phyloP scores from a whole-genome alignment of 2,888 invertebrate genomes.

The Gari tellinella region DNA sequence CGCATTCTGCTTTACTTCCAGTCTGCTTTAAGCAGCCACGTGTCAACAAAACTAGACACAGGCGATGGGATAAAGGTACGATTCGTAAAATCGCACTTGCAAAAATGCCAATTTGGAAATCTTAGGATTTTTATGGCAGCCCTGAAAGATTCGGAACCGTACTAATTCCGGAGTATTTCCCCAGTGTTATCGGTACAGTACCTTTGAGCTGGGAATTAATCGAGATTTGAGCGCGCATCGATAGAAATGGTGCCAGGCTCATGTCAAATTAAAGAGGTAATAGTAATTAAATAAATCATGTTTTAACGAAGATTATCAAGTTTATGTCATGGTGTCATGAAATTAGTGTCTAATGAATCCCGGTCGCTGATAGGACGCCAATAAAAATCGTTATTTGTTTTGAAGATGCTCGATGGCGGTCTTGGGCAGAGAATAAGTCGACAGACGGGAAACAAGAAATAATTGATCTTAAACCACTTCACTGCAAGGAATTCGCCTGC shows the following conservation, averaged over 20 bases:
- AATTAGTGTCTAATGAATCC: conserved; percentile 31
- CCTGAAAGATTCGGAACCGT: too few relatives aligned
- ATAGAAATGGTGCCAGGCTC: conserved; percentile 29
- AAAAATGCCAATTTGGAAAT: too few relatives aligned
- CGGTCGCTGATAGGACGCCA: neutral
- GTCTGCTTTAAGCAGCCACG: too few relatives aligned
- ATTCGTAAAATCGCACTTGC: too few relatives aligned
- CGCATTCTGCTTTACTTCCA: too few relatives aligned
- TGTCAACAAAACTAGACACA: too few relatives aligned
- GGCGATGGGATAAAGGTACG: too few relatives aligned
- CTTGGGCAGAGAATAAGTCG: neutral
- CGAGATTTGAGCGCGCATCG: neutral
- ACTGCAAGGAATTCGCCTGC: too few relatives aligned
- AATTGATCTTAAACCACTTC: neutral
- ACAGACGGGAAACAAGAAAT: neutral
- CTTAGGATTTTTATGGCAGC: too few relatives aligned
- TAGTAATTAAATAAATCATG: conserved; percentile 54
- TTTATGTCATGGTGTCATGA: conserved; percentile 38
- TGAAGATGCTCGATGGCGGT: too few relatives aligned
- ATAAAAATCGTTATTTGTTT: conserved; percentile 9
- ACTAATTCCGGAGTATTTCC: neutral
- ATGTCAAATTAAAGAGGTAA: conserved; percentile 44
- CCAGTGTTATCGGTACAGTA: conserved; percentile 8
- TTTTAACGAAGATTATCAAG: conserved; percentile 47
- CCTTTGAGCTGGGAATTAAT: neutral